Evolutionary conservation across 2,797 vertebrate genomes (phyloP).

Genomic region (Pristis pectinata): DNA sequence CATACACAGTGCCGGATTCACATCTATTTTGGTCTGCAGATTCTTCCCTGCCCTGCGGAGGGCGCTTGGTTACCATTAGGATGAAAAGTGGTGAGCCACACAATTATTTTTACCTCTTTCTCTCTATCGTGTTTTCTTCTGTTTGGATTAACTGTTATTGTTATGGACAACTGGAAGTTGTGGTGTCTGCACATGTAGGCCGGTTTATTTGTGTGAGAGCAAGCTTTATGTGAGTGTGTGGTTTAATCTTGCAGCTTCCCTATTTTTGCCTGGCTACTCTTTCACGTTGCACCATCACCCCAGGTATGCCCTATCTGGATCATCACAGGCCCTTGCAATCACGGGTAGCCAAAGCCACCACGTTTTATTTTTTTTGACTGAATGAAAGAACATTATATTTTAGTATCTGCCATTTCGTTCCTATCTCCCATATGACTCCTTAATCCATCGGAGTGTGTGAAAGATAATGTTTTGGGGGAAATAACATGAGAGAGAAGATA

Average conservation of each 20-base stretch:
- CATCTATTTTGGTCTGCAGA: not conserved
- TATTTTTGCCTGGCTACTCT: constrained; percentile 44
- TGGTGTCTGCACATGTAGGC: not conserved
- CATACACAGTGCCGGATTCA: too few species aligned
- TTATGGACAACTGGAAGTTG: not conserved
- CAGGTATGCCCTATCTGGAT: constrained; percentile 44
- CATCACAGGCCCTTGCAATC: constrained; percentile 49
- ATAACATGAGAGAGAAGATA: constrained; percentile 99
- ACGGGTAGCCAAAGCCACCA: constrained; percentile 56
- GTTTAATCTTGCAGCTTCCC: constrained; percentile 53
- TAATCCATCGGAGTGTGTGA: constrained; percentile 99
- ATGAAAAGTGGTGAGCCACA: not conserved
- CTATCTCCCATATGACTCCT: constrained; percentile 99
- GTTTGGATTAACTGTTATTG: not conserved
- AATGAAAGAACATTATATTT: constrained; percentile 97
- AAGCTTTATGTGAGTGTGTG: constrained; percentile 45
- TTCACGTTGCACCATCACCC: constrained; percentile 36
- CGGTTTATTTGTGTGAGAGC: constrained; percentile 50
- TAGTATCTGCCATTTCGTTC: constrained; percentile 99
- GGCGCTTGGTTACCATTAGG: not conserved
- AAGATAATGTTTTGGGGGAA: constrained; percentile 99
- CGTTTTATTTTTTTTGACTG: constrained; percentile 54
- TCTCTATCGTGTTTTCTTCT: too few species aligned
- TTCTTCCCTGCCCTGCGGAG: not conserved
- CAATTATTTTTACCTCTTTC: not conserved